Evolutionary conservation across 2,113 vertebrate species (phyloP).

Genomic region (Zootoca vivipara): DNA sequence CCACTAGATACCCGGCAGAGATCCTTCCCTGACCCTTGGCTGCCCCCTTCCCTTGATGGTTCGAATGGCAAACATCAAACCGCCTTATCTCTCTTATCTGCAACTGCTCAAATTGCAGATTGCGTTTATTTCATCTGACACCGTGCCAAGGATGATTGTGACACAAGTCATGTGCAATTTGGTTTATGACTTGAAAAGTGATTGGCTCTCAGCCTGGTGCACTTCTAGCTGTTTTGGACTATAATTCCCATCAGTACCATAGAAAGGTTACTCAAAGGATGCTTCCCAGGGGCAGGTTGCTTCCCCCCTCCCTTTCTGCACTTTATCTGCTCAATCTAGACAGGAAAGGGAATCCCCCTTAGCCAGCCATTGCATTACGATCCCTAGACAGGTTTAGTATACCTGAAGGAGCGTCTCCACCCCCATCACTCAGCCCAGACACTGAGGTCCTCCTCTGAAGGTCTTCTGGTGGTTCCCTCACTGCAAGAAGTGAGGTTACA

Average conservation of each 20-base stretch:
- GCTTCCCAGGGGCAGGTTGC: not conserved
- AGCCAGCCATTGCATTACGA: rapidly evolving
- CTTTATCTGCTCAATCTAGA: not conserved
- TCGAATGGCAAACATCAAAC: not conserved
- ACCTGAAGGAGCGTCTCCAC: too few relatives aligned
- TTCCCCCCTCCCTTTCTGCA: not conserved
- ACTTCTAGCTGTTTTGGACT: too few relatives aligned
- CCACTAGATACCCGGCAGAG: not conserved
- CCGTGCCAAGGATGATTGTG: not conserved
- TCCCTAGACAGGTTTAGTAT: too few relatives aligned
- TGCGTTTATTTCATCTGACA: not conserved
- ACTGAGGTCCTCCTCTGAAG: too few relatives aligned
- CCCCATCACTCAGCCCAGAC: too few relatives aligned
- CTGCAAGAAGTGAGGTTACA: too few relatives aligned
- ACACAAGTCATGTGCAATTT: not conserved
- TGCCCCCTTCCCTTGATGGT: not conserved
- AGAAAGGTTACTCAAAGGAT: too few relatives aligned
- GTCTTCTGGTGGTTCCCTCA: too few relatives aligned
- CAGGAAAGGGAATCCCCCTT: not conserved
- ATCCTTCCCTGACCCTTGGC: not conserved
- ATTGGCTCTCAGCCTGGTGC: not conserved
- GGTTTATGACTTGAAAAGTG: not conserved
- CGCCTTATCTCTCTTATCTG: not conserved
- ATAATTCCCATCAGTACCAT: too few relatives aligned
- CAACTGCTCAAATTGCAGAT: not conserved